Evolutionary conservation across 92 coral and sea anemone species (phyloP), one percentile per base, ranked within the genome.

Genomic region (Zoanthus gigantus): DNA sequence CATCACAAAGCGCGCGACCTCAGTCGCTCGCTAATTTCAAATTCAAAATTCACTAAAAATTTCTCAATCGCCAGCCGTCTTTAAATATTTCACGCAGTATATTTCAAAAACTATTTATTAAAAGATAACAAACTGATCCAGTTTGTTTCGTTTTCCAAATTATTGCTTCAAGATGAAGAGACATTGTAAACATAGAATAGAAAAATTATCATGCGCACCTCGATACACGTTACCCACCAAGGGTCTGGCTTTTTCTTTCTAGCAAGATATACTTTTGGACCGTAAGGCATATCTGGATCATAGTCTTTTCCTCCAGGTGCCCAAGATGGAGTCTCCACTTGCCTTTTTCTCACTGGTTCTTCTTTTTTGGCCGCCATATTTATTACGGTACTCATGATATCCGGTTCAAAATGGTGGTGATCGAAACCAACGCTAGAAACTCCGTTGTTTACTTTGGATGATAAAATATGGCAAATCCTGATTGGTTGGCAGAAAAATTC

Each of bases 211-310:
- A 81, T 81, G 85, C 95, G 60, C 77, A 97, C 99, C 98, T 97
- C 99, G 34, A 95, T 94, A 29, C 92, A 84, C 10, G 98, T 95
- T 1, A 97, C 95, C 99, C 99, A 97, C 99, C 98, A 95, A 0
- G 99, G 97, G 78, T 97, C 99, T 5, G 98, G 93, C 72, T 97
- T 97, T 57, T 97, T 97, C 87, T 89, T 89, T 12, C 99, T 94
- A 46, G 99, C 98, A 47, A 97, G 91, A 61, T 95, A 95, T 54
- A 94, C 98, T 72, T 97, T 94, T 13, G 98, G 98, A 12, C 99
- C 98, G 69, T 95, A 97, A 31, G 99, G 99, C 15, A 95, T 90
- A 72, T 86, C 84, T 88, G 99, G 99, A 83, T 97, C 98, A 89
- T 97, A 95, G 75, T 95, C 97, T 17, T 92, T 88, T 68, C 91